Evolutionary conservation across 92 coral and sea anemone species (phyloP), one percentile per base, ranked within the genome.

Genomic region (Siderastrea radians): DNA sequence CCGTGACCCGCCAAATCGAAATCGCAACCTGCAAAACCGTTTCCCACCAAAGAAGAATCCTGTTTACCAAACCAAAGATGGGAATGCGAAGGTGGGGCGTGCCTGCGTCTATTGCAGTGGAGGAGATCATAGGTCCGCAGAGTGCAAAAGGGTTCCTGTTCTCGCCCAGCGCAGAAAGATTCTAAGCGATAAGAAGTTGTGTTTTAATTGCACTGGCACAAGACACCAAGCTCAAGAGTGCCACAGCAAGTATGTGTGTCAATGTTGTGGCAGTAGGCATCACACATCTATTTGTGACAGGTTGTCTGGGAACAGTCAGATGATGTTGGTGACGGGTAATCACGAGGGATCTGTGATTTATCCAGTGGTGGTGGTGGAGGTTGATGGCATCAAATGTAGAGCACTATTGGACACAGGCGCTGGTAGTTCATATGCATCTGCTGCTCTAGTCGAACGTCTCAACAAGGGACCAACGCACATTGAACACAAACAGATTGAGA

Each of bases 341-440:
- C 66, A 61, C 5, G 75, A 78, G 77, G 83, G 83, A 43, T 48
- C 82, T 13, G 92, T 91, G 5, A 79, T 88, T 11, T 91, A 91
- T 74, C 94, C 92, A 73, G 96, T 80, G 54, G 96, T 94, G 57
- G 88, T 91, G 72, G 92, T 91, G 50, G 83, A 68, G n/a, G 93
- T 91, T 19, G 90, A 91, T 61, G 96, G 96, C 5, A 71, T 94
- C 17, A 78, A 62, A 82, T 88, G 91, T 49, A 78, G 93, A 85
- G 94, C 93, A 45, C 72, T 91, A 51, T 75, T 94, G 49, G 93
- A 94, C 68, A 92, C 92, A 12, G 91, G 92, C 58, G 88, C 92
- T 15, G 91, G 94, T 78, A 77, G 89, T 53, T 77, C 91, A 14
- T 94, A 91, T 76, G 88, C 90, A 6, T 92, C 95, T 17, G 90